These are phyloP conservation scores for Dryobota labecula DNA, from an alignment of 2,888 invertebrate species.

Conservation along the genomic window DNA sequence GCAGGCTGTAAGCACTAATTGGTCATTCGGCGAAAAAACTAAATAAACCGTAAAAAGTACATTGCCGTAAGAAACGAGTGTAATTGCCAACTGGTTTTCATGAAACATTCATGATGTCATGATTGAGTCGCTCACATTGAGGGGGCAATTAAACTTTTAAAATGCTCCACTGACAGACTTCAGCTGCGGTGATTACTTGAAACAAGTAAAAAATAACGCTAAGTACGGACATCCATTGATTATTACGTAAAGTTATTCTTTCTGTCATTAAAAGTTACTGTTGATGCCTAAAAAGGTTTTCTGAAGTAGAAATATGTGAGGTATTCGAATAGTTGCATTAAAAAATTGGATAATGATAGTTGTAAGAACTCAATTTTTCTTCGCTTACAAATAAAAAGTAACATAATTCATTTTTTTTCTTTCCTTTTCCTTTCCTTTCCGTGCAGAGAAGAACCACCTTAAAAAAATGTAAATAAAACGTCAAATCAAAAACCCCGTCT, in stretches of 20 bases:
- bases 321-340: slow-evolving; percentile 13
- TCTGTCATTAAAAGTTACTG: slow-evolving; percentile 37
- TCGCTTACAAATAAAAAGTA: not conserved
- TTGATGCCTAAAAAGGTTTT: slow-evolving; percentile 23
- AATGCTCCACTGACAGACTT: slow-evolving; percentile 67
- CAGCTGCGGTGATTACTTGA: slow-evolving; percentile 63
- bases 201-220: slow-evolving; percentile 59
- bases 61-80: slow-evolving; percentile 68
- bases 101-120: slow-evolving; percentile 85
- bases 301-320: slow-evolving; percentile 3
- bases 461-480: slow-evolving; percentile 74
- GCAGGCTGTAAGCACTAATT: slow-evolving; percentile 78
- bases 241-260: slow-evolving; percentile 49
- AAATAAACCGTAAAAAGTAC: slow-evolving; percentile 66
- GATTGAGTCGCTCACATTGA: slow-evolving; percentile 81
- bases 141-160: slow-evolving; percentile 75
- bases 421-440: not conserved
- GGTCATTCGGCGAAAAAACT: slow-evolving; percentile 77
- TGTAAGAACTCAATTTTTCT: not conserved
- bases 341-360: slow-evolving; percentile 23
- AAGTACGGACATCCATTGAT: slow-evolving; percentile 43
- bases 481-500: slow-evolving; percentile 79
- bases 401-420: slow-evolving; percentile 1
- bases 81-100: slow-evolving; percentile 82
- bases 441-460: slow-evolving; percentile 30